Percentiles rank a stretch among this genome's conserved stretches.
phyloP scores from a whole-genome alignment of 35 echinoderm and acorn worm genomes.

The Holothuria glaberrima region DNA sequence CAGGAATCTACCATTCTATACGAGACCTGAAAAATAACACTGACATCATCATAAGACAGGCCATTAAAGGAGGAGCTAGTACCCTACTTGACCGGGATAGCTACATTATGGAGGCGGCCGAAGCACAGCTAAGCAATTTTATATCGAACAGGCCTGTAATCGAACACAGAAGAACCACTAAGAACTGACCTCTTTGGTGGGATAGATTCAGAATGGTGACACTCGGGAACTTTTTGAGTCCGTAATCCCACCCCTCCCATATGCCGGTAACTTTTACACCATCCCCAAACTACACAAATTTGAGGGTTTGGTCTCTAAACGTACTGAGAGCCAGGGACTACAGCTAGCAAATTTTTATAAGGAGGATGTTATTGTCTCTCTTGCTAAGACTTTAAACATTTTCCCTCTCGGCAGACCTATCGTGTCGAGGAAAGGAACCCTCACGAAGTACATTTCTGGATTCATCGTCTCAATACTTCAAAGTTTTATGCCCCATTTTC shows the following conservation, averaged over 20 bases:
- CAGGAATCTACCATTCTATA: background rate
- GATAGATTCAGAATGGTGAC: background rate
- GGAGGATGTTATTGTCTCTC: background rate
- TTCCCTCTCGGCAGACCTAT: no score
- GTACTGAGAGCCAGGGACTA: background rate
- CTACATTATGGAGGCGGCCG: background rate
- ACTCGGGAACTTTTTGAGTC: background rate
- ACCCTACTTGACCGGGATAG: background rate
- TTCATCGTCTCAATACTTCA: slow-evolving; percentile 11
- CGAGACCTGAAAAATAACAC: background rate
- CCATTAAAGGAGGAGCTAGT: background rate
- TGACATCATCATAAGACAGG: background rate
- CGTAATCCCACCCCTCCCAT: background rate
- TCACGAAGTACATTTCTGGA: background rate
- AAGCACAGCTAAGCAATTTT: background rate
- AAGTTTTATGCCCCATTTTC: background rate
- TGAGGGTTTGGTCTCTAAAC: background rate
- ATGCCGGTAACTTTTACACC: background rate
- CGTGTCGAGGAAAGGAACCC: background rate
- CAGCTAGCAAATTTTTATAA: background rate
- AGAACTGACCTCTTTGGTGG: background rate
- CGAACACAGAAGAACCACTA: background rate
- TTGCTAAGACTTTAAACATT: background rate
- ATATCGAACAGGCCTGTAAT: background rate
- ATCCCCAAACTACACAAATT: slow-evolving; percentile 29